phyloP scores from a whole-genome alignment of 2,113 vertebrate genomes.

The Caracal caracal region DNA sequence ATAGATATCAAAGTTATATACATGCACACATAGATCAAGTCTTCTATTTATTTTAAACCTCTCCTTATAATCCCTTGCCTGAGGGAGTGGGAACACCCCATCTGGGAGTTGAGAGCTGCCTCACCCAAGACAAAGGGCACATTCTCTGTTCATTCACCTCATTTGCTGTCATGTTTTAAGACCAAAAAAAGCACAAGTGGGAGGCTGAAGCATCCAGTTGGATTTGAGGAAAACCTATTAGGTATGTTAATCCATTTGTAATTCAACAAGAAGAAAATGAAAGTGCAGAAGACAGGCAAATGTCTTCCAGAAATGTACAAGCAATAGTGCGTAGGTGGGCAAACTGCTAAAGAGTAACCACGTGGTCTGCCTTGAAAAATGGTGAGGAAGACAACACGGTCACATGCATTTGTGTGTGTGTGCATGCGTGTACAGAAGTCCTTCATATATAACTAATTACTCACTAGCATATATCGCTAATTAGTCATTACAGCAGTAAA shows the following conservation, averaged over 20 bases:
- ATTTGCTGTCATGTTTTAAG: not conserved
- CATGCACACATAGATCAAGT: not conserved
- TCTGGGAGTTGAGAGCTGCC: not conserved
- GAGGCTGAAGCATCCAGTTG: not conserved
- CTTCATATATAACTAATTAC: not conserved
- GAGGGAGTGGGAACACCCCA: no score
- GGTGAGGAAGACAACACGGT: fast-evolving
- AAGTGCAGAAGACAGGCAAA: not conserved
- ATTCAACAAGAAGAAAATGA: conserved; percentile 25
- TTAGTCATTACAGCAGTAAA: not conserved
- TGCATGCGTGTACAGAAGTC: not conserved
- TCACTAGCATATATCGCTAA: not conserved
- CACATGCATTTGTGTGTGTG: fast-evolving
- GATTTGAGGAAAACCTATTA: conserved; percentile 24
- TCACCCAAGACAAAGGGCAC: not conserved
- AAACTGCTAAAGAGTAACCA: not conserved
- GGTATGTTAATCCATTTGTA: conserved; percentile 42
- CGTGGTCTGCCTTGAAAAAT: not conserved
- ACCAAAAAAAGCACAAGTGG: not conserved
- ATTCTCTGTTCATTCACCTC: conserved; percentile 15
- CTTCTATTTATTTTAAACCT: not conserved
- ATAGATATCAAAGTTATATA: not conserved
- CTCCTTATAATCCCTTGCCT: not conserved
- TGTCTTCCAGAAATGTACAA: not conserved
- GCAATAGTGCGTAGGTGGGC: not conserved